Evolutionary conservation across 2,888 invertebrate genomes (phyloP).

Genomic region (Limnephilus auricula): DNA sequence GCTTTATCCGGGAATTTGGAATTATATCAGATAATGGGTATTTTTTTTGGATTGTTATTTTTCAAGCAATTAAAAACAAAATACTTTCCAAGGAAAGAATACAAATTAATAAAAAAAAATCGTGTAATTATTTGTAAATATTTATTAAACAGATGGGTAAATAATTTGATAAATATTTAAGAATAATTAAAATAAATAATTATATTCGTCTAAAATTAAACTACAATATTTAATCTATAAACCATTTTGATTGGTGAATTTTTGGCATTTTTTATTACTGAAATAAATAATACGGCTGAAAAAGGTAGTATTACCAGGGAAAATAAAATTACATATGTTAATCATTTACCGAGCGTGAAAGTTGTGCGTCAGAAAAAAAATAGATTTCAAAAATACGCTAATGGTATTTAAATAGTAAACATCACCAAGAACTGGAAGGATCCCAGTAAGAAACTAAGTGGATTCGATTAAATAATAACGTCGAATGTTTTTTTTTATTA

Average conservation of each 20-base stretch:
- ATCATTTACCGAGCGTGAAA: too few relatives aligned
- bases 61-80: not conserved
- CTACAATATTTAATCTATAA: not conserved
- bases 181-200: not conserved
- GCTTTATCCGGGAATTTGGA: constrained; percentile 4
- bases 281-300: not conserved
- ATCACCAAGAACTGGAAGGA: not conserved
- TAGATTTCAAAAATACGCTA: not conserved
- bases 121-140: not conserved
- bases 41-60: not conserved
- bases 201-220: not conserved
- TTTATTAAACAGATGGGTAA: not conserved
- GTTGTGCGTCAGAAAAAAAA: not conserved
- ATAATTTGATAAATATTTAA: not conserved
- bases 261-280: not conserved
- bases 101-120: not conserved
- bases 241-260: not conserved
- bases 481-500: not conserved
- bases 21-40: constrained; percentile 17
- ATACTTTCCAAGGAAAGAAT: not conserved
- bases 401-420: not conserved
- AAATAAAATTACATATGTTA: not conserved
- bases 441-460: not conserved
- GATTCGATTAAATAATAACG: not conserved
- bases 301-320: not conserved